Conservation (phyloP, 1,140 invertebrate species). For the Macrocentrus cingulum region DNA sequence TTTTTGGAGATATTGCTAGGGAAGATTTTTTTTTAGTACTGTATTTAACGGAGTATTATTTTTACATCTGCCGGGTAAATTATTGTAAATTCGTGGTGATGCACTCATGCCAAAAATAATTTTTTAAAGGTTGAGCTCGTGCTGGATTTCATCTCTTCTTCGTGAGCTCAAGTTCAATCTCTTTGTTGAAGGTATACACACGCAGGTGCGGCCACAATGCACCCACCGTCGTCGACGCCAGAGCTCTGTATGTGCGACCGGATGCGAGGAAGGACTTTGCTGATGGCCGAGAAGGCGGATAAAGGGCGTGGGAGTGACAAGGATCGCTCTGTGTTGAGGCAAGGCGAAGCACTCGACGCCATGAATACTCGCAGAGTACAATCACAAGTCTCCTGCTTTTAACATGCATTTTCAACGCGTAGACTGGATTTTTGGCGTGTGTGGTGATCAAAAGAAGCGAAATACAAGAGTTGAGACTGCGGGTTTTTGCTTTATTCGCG, state of each 20-base stretch:
- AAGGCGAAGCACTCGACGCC: constrained; percentile 6
- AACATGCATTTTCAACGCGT: too few species aligned
- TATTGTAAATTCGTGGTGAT: too few species aligned
- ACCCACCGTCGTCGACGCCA: constrained; percentile 23
- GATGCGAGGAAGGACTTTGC: constrained; percentile 32
- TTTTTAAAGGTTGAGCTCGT: too few species aligned
- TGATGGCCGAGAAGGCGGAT: constrained; percentile 22
- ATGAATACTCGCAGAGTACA: too few species aligned
- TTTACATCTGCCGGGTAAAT: too few species aligned
- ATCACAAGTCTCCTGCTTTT: too few species aligned
- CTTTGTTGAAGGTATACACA: constrained; percentile 26
- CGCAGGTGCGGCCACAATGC: constrained; percentile 45
- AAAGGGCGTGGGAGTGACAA: constrained; percentile 16
- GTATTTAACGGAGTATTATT: too few species aligned
- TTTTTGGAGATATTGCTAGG: too few species aligned
- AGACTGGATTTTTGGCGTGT: background rate
- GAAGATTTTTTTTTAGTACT: too few species aligned
- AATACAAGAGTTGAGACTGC: background rate
- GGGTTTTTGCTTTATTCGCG: constrained; percentile 31
- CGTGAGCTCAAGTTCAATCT: constrained; percentile 19
- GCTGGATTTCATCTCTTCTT: constrained; percentile 19
- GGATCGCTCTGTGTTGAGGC: background rate
- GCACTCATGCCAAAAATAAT: too few species aligned
- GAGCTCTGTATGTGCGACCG: constrained; percentile 23
- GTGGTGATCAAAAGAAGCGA: background rate